These are phyloP conservation scores for Hafferia zeledoni DNA, from an alignment of 2,797 vertebrate genomes.

Conservation along the genomic window DNA sequence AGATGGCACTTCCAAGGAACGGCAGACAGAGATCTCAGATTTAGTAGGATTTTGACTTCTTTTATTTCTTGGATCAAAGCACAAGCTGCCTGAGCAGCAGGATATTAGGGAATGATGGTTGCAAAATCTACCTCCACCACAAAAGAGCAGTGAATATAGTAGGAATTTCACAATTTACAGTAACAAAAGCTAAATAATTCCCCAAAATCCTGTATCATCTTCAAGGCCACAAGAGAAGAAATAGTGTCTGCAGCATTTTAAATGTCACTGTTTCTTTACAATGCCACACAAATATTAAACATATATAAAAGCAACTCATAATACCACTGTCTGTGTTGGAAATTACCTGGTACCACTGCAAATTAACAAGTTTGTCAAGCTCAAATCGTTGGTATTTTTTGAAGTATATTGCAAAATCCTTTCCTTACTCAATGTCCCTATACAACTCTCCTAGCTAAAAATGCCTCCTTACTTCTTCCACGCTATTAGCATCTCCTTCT, in stretches of 20 bases:
- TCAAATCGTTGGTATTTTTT: background rate
- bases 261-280: background rate
- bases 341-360: background rate
- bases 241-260: background rate
- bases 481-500: background rate
- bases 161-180: background rate
- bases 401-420: background rate
- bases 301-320: background rate
- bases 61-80: conserved; percentile 3
- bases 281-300: background rate
- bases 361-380: background rate
- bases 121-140: background rate
- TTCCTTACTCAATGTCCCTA: background rate
- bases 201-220: background rate
- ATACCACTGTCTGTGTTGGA: background rate
- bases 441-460: background rate
- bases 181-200: background rate
- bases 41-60: background rate
- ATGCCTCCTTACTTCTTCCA: background rate
- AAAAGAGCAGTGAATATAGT: background rate
- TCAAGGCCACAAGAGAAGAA: background rate
- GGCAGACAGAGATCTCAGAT: background rate
- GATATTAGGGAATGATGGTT: background rate
- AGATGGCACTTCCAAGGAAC: background rate
- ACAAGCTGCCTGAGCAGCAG: background rate